Evolutionary conservation across 2,888 invertebrate genomes (phyloP), one percentile per base, ranked within the genome.

Genomic region (Sclerodermus sp.): DNA sequence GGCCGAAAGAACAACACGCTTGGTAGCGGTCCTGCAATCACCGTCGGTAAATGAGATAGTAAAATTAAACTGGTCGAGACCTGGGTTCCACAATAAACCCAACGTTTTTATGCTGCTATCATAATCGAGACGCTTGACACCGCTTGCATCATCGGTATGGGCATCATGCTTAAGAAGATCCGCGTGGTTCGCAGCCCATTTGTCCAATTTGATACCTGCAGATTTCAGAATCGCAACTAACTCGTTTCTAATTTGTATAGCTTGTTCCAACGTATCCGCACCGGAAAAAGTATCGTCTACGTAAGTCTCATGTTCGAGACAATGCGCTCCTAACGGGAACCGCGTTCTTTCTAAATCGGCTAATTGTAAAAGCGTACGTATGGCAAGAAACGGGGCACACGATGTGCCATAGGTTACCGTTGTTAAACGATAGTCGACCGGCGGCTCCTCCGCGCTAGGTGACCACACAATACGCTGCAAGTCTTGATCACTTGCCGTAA

Each of bases 371-470:
- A 52, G 36, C 13, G 34, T 39, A 31, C 51, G 42, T 38, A 38
- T 46, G 9, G 51, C 46, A n/a, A 47, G 32, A 41, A 32, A 45
- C 23, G 47, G 52, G 6, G 41, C 41, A 29, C 23, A 41, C 23
- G 41, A 9, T 3, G 41, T 41, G 6, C 41, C 51, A 47, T 52
- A 52, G 23, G 52, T 52, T 10, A 51, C 51, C n/a, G 48, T 48
- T n/a, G 23, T 30, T 34, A 52, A 45, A 17, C 42, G 37, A 18
- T 48, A 36, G 45, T 34, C 39, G 34, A 15, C 45, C 34, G 37
- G 31, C 38, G 36, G 36, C 17, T 30, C 40, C 36, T 18, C 14
- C 32, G 16, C 30, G 16, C 23, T 16, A 30, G 42, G 44, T 38
- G 34, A 18, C 52, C 52, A 52, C 12, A 48, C 30, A 23, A 52